Evolutionary conservation across 2,888 invertebrate species (phyloP), one percentile per base, ranked within the genome.

Genomic region (Miltochrista miniata): DNA sequence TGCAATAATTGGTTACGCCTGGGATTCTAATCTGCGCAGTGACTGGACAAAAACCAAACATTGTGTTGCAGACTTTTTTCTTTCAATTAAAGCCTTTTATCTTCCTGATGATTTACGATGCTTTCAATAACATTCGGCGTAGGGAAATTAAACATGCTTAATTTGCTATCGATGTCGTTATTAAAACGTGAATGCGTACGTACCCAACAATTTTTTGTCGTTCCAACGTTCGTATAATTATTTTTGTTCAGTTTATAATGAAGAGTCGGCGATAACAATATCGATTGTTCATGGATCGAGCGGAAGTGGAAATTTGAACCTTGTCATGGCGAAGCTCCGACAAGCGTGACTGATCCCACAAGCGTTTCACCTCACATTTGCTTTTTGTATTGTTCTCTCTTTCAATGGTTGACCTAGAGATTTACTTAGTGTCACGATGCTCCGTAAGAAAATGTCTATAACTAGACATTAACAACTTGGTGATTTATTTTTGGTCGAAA

Each of bases 291-390:
- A 82, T 81, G 78, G 78, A 77, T 78, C 72, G 73, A 72, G 74
- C 88, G 89, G 89, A 89, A 85, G 86, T 87, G 75, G 84, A 83
- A 88, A 89, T 87, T 85, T 81, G 83, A 89, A 78, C 83, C 82
- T 81, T 76, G 81, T 77, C 80, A 85, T 79, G 80, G 76, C 71
- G 79, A 73, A 73, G 76, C 76, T 76, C 74, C 74, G 79, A 85
- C 68, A 71, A 70, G 85, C 88, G 87, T 88, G 87, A 90, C 87
- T 79, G 82, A 82, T 74, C 79, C 82, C 81, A 84, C 83, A 83
- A 84, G 83, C 79, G 80, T 76, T 82, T 78, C 78, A 80, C 75
- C 76, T 77, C 75, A 80, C 77, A 81, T 83, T 84, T 83, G 78
- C 68, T 69, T 68, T 68, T 76, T 76, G 75, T 77, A 76, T 78